Evolutionary conservation across 2,113 vertebrate species (phyloP), one percentile per base, ranked within the genome.

Genomic region (Ciconia maguari): DNA sequence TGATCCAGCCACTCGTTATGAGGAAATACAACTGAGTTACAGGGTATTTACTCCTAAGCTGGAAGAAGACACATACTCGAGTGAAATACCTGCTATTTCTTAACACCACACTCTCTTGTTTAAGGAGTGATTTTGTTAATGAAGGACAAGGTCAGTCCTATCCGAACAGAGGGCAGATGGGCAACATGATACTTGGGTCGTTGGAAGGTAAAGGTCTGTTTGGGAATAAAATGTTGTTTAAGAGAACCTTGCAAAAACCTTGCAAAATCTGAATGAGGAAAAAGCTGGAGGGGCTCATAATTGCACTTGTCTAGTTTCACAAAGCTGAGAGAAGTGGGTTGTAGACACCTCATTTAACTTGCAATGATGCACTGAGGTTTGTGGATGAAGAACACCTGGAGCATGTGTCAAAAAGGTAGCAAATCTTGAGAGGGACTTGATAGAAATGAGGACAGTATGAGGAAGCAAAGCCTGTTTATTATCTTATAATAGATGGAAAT

Each of bases 301-400:
- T 25, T 75, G 30, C 10, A 15, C 36, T 83, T 83, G 42, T 27
- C 34, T 71, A 12, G 65, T 82, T 83, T 46, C 60, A 68, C n/a
- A 34, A 49, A 84, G 65, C 69, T 89, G 60, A 60, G 65, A 54
- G 69, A 69, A 44, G 61, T 85, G 84, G 48, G 16, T 32, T 82
- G 71, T 52, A 61, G 89, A 36, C 30, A 82, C 77, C 87, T 93
- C 57, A 44, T 96, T 95, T 91, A 87, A 85, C 22, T 57, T 80
- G 62, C 57, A 69, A 3, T 61, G 84, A 62, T 85, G 74, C 25
- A 10, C 74, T 42, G 84, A 91, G 78, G 41, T 87, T 87, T 87
- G 81, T 82, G 94, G 84, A 52, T 95, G 94, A 79, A 38, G 85
- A 87, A 75, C 84, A 87, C 44, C 77, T 93, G 66, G 74, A 96